Conservation (phyloP, 2,113 vertebrate species). For the Condylura cristata region DNA sequence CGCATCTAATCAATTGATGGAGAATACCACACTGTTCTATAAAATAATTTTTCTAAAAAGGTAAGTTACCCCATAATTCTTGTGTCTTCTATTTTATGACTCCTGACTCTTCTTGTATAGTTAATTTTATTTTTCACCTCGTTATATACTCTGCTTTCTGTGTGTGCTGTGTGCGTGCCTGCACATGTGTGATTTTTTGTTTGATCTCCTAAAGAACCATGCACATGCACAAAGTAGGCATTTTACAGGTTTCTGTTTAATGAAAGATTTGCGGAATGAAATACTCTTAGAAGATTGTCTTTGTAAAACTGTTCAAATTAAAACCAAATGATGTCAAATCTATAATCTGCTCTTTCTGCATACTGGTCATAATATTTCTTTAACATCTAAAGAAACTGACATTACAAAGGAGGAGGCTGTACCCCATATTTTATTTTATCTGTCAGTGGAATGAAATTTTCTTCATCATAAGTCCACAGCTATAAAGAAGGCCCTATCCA, state of each 20-base stretch:
- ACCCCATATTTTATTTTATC: conserved; percentile 47
- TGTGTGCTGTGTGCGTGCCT: neutral
- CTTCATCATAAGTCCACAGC: conserved; percentile 19
- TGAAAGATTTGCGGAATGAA: conserved; percentile 34
- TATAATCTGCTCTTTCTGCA: conserved; percentile 44
- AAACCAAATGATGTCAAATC: conserved; percentile 49
- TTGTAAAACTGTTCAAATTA: conserved; percentile 43
- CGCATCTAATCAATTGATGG: neutral
- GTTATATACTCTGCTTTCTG: neutral
- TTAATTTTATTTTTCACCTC: neutral
- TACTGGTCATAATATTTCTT: conserved; percentile 66
- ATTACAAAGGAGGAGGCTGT: conserved; percentile 49
- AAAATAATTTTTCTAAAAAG: neutral
- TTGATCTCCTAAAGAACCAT: neutral
- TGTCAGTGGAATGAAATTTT: conserved; percentile 53
- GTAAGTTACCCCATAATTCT: neutral
- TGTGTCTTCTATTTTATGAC: neutral
- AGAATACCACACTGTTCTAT: neutral
- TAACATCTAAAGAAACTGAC: conserved; percentile 57
- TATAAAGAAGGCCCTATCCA: neutral
- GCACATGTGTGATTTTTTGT: neutral
- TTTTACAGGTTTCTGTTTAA: conserved; percentile 35
- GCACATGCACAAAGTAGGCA: neutral
- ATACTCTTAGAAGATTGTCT: neutral
- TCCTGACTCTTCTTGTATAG: neutral